Evolutionary conservation across 2,888 invertebrate genomes (phyloP), one percentile per base, ranked within the genome.

Genomic region (Argynnis bischoffii): DNA sequence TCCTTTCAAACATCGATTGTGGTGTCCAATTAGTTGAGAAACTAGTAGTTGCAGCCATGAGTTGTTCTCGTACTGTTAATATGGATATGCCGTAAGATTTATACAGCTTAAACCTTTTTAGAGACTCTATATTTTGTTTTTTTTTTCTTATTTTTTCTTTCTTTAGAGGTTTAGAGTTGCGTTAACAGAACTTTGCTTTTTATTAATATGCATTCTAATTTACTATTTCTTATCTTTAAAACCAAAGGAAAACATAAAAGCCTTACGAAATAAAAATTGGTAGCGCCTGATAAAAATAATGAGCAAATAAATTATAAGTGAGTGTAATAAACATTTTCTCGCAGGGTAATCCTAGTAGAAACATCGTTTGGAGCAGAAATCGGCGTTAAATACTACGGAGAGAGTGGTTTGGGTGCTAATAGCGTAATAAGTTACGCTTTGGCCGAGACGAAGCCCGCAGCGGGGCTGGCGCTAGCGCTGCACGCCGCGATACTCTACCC

Each of bases 321-420:
- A 47, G 56, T 16, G 35, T 56, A 26, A 50, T 56, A 18, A 46
- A 48, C 13, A 55, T 50, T 64, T 68, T 31, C 70, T 79, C 79
- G 15, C 78, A 91, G 91, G 14, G 84, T 81, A 3, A 84, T 90
- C 66, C 72, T 92, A 51, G 88, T 85, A 13, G 89, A 90, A 59
- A 80, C 88, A 0, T 77, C 80, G 8, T 68, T 89, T 6, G 73
- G 63, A 8, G 75, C 84, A 15, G 81, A 80, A 46, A 67, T 75
- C 14, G 81, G 89, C 11, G 79, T 83, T 1, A 78, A 72, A 31
- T 90, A 88, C 76, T 90, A 89, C 70, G 81, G 79, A 0, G 83
- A 87, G 13, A 83, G 83, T 3, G 82, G 83, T 26, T 77, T 81
- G 0, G 89, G 89, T 6, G 88, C 88, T 64, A 86, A 83, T 74